Conservation (phyloP, 2,113 vertebrate genomes). For the Rhabdornis inornatus region DNA sequence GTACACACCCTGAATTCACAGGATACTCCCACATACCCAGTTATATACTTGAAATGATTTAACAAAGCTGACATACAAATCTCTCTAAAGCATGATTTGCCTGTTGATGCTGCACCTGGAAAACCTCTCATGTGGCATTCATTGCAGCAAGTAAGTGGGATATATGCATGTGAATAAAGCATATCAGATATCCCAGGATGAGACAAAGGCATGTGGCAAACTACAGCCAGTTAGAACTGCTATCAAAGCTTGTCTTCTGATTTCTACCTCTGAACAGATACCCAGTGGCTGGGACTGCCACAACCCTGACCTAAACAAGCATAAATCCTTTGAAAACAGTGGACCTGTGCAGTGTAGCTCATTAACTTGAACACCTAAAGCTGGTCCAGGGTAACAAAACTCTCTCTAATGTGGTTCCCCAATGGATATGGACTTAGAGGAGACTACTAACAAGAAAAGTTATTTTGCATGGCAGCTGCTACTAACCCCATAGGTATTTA, state of each 20-base stretch:
- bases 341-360: neutral
- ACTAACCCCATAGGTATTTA: neutral
- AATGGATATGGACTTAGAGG: neutral
- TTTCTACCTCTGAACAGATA: neutral
- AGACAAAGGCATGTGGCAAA: neutral
- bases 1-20: rapidly evolving
- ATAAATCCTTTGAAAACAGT: neutral
- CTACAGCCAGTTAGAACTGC: neutral
- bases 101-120: neutral
- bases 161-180: neutral
- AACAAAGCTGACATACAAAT: neutral
- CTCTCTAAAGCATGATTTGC: neutral
- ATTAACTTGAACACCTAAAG: neutral
- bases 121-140: neutral
- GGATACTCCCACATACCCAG: neutral
- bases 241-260: neutral
- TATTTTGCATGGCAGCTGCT: neutral
- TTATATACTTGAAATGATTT: neutral
- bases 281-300: neutral
- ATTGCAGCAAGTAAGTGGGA: neutral
- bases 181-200: neutral
- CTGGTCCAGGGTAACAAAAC: neutral
- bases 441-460: neutral
- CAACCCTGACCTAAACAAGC: neutral
- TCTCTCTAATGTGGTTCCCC: neutral